Base-by-base conservation (phyloP, 2,888 invertebrate species). In the Cancer borealis region DNA sequence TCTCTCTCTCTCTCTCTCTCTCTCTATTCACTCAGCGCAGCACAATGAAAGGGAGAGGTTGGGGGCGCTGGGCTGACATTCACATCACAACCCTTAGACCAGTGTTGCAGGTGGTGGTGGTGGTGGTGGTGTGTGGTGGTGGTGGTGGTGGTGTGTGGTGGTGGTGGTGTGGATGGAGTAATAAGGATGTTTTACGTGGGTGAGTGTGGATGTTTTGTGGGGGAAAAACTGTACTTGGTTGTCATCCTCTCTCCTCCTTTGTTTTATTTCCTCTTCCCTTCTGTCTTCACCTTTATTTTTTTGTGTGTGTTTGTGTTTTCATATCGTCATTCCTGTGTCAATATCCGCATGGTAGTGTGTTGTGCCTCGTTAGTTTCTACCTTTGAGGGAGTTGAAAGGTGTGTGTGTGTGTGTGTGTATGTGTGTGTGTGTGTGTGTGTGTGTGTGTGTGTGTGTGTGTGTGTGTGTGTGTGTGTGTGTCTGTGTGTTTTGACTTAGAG, bases 341-440 rank as follows among this genome's bases (percentile, higher is more conserved):
- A 14, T 14, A 54, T 54, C 54, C 12, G 0, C 54, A 3, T 14
- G 54, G 54, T 54, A 54, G 8, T 54, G 54, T 8, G 54, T 54
- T 0, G 8, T 54, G 54, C 54, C 54, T 54, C 54, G 54, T 54
- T 54, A 54, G 54, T 54, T 54, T 12, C 54, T 54, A 3, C 54
- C 54, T 54, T 54, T 12, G 14, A 54, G 54, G 54, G 54, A 54
- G 54, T 54, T 54, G 54, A 14, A 54, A 54, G 14, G 66, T 66
- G 66, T 66, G 21, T 66, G 66, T n/a, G 66, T 66, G 66, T 66
- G 66, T n/a, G 66, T n/a, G n/a, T 66, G n/a, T 66, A n/a, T 66
- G 21, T 21, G 66, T 66, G 66, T n/a, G 66, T n/a, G n/a, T 66
- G n/a, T 66, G 66, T 66, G 21, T 21, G 66, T 66, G 66, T n/a